A percentile compares a stretch with the other conserved stretches of the same genome.
These are phyloP conservation scores for Stenchaetothrips biformis DNA, from an alignment of 2,888 invertebrate species.

Conservation along the genomic window DNA sequence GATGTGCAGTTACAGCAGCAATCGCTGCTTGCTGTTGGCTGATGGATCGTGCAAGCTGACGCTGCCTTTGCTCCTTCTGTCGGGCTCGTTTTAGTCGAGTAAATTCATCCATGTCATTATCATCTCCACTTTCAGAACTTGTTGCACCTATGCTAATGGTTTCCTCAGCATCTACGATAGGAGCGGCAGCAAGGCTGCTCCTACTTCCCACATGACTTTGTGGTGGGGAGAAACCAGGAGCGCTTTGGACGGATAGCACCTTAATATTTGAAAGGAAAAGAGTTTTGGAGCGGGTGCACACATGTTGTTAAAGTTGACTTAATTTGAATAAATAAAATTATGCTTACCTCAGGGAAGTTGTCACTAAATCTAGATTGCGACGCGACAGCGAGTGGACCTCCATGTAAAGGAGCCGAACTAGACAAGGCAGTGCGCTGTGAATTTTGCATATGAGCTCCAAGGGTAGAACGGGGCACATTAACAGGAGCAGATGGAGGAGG, in stretches of 20 bases:
- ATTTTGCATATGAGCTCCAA: background rate
- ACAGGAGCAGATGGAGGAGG: background rate
- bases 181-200: background rate
- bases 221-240: background rate
- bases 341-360: background rate
- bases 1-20: background rate
- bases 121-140: conserved; percentile 34
- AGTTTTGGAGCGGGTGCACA: too few relatives aligned
- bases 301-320: too few relatives aligned
- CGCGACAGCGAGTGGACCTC: background rate
- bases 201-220: background rate
- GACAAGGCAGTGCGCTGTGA: background rate
- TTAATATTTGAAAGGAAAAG: background rate
- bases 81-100: conserved; percentile 38
- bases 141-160: conserved; percentile 38
- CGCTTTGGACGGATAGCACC: background rate
- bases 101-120: conserved; percentile 39
- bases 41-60: conserved; percentile 37
- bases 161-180: conserved; percentile 33
- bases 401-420: background rate
- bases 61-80: conserved; percentile 37
- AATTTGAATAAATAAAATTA: too few relatives aligned
- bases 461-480: background rate
- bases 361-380: conserved; percentile 3
- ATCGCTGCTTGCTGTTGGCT: conserved; percentile 36